Evolutionary conservation across 2,113 vertebrate genomes (phyloP), one percentile per base, ranked within the genome.

Genomic region (Hymenochirus boettgeri): DNA sequence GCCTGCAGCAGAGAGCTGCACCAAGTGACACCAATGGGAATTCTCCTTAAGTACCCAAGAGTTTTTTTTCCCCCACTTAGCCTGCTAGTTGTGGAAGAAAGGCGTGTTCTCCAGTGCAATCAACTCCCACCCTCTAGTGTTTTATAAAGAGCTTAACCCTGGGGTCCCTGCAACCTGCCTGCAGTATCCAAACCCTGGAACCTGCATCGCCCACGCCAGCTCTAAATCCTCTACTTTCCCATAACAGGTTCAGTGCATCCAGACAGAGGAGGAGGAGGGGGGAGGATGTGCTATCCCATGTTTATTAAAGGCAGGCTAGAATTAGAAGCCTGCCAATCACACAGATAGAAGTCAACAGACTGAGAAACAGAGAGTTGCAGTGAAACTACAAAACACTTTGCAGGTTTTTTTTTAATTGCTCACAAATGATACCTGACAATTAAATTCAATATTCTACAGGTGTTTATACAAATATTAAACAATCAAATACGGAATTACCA

Each of bases 141-240:
- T 77, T 79, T 81, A 88, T 88, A 93, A 93, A 88, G 87, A 88
- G 89, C 89, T 84, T 84, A 85, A 80, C 80, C 83, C 82, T 75
- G 52, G 61, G 73, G 69, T 86, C 92, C 90, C 92, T 80, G 93
- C 89, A 94, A 96, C 88, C 81, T 91, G 93, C 89, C 93, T 93
- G 91, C 79, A 84, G n/a, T n/a, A n/a, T n/a, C n/a, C n/a, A n/a
- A n/a, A n/a, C n/a, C n/a, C n/a, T n/a, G n/a, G n/a, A n/a, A n/a
- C n/a, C n/a, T n/a, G n/a, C n/a, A n/a, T n/a, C 80, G 82, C 79
- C 79, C 79, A 79, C 72, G 73, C 73, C n/a, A 65, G 78, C 18
- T n/a, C 33, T 37, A 46, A 67, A 45, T 42, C 56, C 56, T 17
- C 33, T 45, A 59, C 39, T 25, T 37, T 48, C 53, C 26, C 42